Evolutionary conservation across 2,888 invertebrate species (phyloP).

Genomic region (Tachystola acroxantha): DNA sequence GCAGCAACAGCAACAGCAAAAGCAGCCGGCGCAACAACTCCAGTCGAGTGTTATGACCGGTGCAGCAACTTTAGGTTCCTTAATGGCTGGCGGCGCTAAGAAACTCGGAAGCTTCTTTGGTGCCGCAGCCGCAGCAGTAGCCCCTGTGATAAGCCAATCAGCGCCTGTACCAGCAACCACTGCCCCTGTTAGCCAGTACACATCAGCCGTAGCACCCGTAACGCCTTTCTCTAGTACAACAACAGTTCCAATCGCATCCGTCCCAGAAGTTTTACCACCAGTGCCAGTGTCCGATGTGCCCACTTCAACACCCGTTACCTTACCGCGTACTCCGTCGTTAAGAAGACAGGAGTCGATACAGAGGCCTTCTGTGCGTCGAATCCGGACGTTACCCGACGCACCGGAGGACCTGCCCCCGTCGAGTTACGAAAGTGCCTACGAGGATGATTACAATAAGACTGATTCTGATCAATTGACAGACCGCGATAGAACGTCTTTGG

Average conservation of each 20-base stretch:
- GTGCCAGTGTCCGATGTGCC: conserved; percentile 52
- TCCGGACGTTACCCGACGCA: conserved; percentile 67
- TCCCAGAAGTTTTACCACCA: conserved; percentile 57
- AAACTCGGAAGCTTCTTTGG: conserved; percentile 71
- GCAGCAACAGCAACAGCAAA: conserved; percentile 51
- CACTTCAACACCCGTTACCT: conserved; percentile 47
- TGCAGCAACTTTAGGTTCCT: conserved; percentile 67
- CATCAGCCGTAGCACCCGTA: conserved; percentile 44
- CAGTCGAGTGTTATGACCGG: conserved; percentile 65
- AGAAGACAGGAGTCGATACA: conserved; percentile 73
- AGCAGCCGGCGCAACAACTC: conserved; percentile 57
- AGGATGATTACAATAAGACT: conserved; percentile 74
- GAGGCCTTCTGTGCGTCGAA: conserved; percentile 67
- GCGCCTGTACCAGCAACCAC: conserved; percentile 29
- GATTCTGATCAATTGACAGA: conserved; percentile 66
- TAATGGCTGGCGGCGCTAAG: conserved; percentile 72
- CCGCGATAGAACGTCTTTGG: conserved; percentile 52
- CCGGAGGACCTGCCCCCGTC: conserved; percentile 62
- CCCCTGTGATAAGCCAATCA: conserved; percentile 45
- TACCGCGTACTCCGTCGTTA: conserved; percentile 64
- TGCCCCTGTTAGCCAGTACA: conserved; percentile 37
- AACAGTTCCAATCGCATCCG: conserved; percentile 53
- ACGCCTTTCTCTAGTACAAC: conserved; percentile 51
- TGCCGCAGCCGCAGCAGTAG: conserved; percentile 67
- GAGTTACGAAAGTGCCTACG: conserved; percentile 75